Base-by-base conservation (phyloP, 2,113 vertebrate genomes). In the Ursus arctos region DNA sequence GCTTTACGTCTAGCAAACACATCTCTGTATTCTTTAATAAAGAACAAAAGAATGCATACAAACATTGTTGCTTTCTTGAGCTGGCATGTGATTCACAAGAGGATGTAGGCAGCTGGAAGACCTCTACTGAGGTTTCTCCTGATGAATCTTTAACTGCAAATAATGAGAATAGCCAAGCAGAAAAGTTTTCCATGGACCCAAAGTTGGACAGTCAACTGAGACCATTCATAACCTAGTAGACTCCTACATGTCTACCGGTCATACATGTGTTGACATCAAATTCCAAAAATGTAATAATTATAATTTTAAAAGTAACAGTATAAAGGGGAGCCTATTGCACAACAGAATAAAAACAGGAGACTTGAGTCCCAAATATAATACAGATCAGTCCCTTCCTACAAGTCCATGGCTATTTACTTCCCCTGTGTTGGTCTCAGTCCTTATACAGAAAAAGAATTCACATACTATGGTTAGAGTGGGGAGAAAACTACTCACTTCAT, bases 71-170 rank as follows among this genome's bases (percentile, higher is more conserved):
- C 94, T 99, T 99, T 98, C 99, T 99, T 98, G 99, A 99, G 98
- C 98, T 99, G 98, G 99, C 99, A 92, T 99, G 99, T 97, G 99
- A 99, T 98, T 99, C 99, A 88, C 99, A 99, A 98, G 99, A 99
- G 98, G 99, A 99, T 94, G 97, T 99, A 98, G 99, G 99, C 99
- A 99, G 99, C 99, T 99, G 99, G 99, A 99, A 99, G 98, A 99
- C 99, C 26, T 99, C 98, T 99, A 74, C 99, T 8, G 99, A 99
- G 89, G 99, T 99, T 97, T 99, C 99, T 98, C 99, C 99, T 51
- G 99, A 99, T 98, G 99, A 99, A 98, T 99, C 99, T 98, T 95
- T 98, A 61, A 74, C 22, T 47, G 71, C 12, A 74, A 74, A 26
- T 74, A 74, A 74, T 47, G 71, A 74, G 22, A 43, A 43, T 26